Evolutionary conservation across 1,140 invertebrate genomes (phyloP).

Genomic region (Cataglyphis hispanica): DNA sequence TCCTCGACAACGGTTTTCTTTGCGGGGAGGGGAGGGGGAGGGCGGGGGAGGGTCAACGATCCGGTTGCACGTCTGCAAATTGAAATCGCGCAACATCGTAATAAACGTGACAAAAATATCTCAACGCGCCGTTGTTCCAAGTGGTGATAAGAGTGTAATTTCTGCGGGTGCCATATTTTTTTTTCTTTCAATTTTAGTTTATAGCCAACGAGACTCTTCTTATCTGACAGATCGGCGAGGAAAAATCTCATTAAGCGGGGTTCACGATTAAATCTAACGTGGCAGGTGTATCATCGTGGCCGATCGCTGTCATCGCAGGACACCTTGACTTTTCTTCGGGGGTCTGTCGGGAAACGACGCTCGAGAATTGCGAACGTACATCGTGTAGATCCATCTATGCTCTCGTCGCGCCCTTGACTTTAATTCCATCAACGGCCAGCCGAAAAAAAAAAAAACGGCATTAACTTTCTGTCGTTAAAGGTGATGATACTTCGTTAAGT

Average conservation of each 20-base stretch:
- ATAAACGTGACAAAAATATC: slow-evolving; percentile 3
- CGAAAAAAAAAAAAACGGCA: slow-evolving; percentile 57
- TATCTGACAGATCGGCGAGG: slow-evolving; percentile 1
- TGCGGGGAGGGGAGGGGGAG: too few relatives aligned
- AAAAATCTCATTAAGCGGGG: slow-evolving; percentile 47
- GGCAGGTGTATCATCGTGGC: slow-evolving; percentile 35
- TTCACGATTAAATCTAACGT: slow-evolving; percentile 53
- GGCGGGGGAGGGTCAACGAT: too few relatives aligned
- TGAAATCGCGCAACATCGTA: neutral
- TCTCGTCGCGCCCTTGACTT: slow-evolving; percentile 58
- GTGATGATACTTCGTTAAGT: slow-evolving; percentile 51
- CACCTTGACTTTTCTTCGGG: neutral
- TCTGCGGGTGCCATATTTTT: neutral
- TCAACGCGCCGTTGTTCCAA: neutral
- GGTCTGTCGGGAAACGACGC: slow-evolving; percentile 18
- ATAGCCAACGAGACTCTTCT: neutral
- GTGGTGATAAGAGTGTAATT: neutral
- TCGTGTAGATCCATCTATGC: slow-evolving; percentile 60
- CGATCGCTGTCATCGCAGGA: slow-evolving; percentile 36
- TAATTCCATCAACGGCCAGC: slow-evolving; percentile 69
- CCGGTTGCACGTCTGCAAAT: neutral
- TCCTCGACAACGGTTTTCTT: slow-evolving; percentile 15
- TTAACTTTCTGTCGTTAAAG: slow-evolving; percentile 73
- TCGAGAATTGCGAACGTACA: slow-evolving; percentile 34
- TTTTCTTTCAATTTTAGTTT: neutral